A percentile compares a stretch with the other conserved stretches of the same genome.
Evolutionary conservation across 2,113 vertebrate species (phyloP).

Genomic region (Columbina picui): DNA sequence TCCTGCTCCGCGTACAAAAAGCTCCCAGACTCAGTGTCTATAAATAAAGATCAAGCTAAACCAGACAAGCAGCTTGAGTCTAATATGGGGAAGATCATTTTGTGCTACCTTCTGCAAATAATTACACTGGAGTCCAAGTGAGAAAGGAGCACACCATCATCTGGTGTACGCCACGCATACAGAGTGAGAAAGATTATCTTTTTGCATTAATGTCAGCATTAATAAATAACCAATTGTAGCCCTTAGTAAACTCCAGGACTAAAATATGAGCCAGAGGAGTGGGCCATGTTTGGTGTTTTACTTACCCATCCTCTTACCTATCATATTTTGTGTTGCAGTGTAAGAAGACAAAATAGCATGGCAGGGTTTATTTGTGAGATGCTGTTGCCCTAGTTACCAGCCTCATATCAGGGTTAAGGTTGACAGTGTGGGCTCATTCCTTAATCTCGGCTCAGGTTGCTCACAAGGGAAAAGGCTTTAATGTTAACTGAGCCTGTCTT

Average conservation of each 20-base stretch:
- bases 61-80: constrained; percentile 59
- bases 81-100: constrained; percentile 47
- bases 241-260: neutral
- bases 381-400: constrained; percentile 65
- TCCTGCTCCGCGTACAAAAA: constrained; percentile 38
- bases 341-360: neutral
- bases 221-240: constrained; percentile 4
- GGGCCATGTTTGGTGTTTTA: neutral
- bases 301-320: neutral
- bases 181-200: neutral
- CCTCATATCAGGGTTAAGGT: constrained; percentile 54
- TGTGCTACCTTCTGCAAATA: constrained; percentile 49
- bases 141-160: neutral
- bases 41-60: constrained; percentile 67
- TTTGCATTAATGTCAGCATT: neutral
- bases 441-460: constrained; percentile 66
- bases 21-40: constrained; percentile 7
- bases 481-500: constrained; percentile 55
- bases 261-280: constrained; percentile 7
- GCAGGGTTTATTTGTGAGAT: constrained; percentile 34
- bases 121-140: neutral
- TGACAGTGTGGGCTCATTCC: constrained; percentile 57
- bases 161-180: neutral
- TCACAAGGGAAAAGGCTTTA: constrained; percentile 49
- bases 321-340: neutral